Percentiles rank a stretch among this genome's conserved stretches.
These are phyloP conservation scores for Aleiodes leptofemur DNA, from an alignment of 2,888 invertebrate genomes.

Conservation along the genomic window DNA sequence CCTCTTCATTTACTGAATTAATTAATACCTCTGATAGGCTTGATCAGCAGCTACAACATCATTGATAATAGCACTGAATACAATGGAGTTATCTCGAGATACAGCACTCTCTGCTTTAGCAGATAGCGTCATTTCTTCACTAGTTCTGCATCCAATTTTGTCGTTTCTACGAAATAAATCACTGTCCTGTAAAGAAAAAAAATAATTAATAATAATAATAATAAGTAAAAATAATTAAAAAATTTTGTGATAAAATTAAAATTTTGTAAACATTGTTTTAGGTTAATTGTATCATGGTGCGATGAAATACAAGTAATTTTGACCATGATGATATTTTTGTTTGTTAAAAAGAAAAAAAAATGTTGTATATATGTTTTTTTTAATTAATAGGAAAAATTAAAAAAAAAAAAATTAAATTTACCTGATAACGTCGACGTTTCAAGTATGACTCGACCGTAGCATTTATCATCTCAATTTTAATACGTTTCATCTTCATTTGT, in stretches of 20 bases:
- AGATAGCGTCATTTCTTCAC: constrained; percentile 83
- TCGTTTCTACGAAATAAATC: constrained; percentile 80
- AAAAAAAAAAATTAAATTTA: constrained; percentile 64
- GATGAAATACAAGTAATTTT: not conserved
- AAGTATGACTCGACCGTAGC: constrained; percentile 82
- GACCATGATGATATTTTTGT: not conserved
- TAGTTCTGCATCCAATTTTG: constrained; percentile 78
- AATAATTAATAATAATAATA: no score
- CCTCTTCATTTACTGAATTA: no score
- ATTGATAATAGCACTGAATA: constrained; percentile 86
- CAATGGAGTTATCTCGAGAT: constrained; percentile 85
- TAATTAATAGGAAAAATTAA: not conserved
- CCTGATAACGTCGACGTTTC: constrained; percentile 83
- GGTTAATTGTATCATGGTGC: constrained; percentile 57
- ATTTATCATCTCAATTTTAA: constrained; percentile 82
- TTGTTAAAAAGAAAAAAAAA: not conserved
- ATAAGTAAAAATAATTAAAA: constrained; percentile 1
- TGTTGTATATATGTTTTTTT: not conserved
- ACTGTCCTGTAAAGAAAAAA: constrained; percentile 76
- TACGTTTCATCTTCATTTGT: constrained; percentile 78
- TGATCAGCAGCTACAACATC: constrained; percentile 85
- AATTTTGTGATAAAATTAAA: constrained; percentile 18
- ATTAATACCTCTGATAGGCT: constrained; percentile 82
- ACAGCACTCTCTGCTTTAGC: constrained; percentile 84
- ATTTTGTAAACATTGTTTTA: constrained; percentile 59